Evolutionary conservation across 2,888 invertebrate species (phyloP).

Genomic region (Chirona hameri): DNA sequence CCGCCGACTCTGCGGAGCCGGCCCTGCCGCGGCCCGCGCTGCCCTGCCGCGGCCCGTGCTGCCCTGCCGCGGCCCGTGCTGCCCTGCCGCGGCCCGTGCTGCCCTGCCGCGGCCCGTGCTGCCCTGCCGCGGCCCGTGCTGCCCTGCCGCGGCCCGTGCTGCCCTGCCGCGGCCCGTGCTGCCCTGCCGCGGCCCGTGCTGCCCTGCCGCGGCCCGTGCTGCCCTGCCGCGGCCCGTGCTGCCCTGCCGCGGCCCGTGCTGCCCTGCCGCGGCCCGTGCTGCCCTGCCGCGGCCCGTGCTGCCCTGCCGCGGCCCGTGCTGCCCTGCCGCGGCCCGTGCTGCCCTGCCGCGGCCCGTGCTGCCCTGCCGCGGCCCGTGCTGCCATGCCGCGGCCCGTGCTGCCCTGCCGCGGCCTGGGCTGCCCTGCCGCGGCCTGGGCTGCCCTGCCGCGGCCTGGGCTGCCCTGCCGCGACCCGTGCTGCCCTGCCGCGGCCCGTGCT

Average conservation of each 20-base stretch:
- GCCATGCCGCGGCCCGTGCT: slow-evolving; percentile 77
- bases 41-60: slow-evolving; percentile 91
- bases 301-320: slow-evolving; percentile 46
- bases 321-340: too few species aligned
- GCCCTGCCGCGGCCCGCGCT: too few species aligned
- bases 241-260: too few species aligned
- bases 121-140: slow-evolving; percentile 91
- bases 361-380: slow-evolving; percentile 91
- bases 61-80: slow-evolving; percentile 46
- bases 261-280: too few species aligned
- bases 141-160: slow-evolving; percentile 46
- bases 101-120: too few species aligned
- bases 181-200: too few species aligned
- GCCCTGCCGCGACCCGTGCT: slow-evolving; percentile 46
- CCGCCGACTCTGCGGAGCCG: too few species aligned
- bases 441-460: too few species aligned
- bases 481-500: slow-evolving; percentile 91
- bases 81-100: too few species aligned
- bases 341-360: too few species aligned
- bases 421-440: slow-evolving; percentile 91
- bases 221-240: slow-evolving; percentile 46
- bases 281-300: slow-evolving; percentile 91
- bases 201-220: slow-evolving; percentile 91
- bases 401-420: too few species aligned
- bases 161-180: too few species aligned